Base-by-base conservation (phyloP, 2,797 vertebrate species). In the Pantherophis vulpinus region DNA sequence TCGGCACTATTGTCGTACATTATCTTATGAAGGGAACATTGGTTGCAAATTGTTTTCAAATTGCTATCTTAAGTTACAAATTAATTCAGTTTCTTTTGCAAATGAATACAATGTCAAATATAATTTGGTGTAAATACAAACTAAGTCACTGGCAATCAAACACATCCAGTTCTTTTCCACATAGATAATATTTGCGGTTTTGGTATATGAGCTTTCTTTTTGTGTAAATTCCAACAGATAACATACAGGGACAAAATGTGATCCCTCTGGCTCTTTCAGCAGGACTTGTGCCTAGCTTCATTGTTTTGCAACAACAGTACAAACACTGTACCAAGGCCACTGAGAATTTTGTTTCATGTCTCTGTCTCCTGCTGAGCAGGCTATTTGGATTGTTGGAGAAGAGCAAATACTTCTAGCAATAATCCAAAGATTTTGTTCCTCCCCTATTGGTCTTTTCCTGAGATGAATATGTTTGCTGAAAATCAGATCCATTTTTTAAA, bases 1-100 rank as follows among this genome's bases (percentile, higher is more conserved):
- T 88, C 95, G 79, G 63, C 90, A 95, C 93, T 61, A 86, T 93
- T 88, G 63, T 56, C 90, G 92, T 37, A 16, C 32, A 87, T 94
- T 94, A 51, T 0, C 13, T 92, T 94, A 6, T 90, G 93, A 94
- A 91, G 89, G 93, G 88, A 1, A 11, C 54, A 2, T 60, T 94
- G 91, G 88, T 94, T 93, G 10, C 42, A 61, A 10, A 27, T 63
- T 93, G 3, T 6, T 89, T 91, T 94, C 88, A 54, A 32, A 0
- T 10, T 83, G 92, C 94, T 91, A 59, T 55, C 91, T 95, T 96
- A 94, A 79, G 90, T 95, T 96, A 96, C 95, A 86, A 88, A 92
- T 95, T 95, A 95, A 93, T 95, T 94, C 56, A 95, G 42, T 54
- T 95, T 47, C 94, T 93, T 95, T 96, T 96, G 94, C 93, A 94